phyloP scores from a whole-genome alignment of 2,888 invertebrate species.

The Apoda limacodes region DNA sequence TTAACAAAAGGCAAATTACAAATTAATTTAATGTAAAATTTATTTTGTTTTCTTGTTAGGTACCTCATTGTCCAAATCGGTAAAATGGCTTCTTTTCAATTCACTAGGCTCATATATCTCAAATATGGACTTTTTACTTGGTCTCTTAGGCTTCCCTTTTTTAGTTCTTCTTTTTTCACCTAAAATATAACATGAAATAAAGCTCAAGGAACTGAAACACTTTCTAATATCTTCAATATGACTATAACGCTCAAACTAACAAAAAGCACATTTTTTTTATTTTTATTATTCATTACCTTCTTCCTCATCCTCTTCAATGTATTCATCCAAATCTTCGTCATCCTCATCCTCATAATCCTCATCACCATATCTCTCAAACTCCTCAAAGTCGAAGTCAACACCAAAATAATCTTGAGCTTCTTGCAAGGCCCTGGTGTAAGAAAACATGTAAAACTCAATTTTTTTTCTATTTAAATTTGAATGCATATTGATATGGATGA shows the following conservation, averaged over 20 bases:
- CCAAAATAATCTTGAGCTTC: conserved; percentile 99
- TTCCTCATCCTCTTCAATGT: conserved; percentile 82
- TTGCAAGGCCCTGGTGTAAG: too few relatives aligned
- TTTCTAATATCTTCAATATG: too few relatives aligned
- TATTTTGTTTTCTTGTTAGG: too few relatives aligned
- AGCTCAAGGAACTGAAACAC: background rate
- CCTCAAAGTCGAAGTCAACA: conserved; percentile 97
- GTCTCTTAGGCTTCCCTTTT: conserved; percentile 80
- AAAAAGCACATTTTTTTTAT: background rate
- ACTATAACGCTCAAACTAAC: background rate
- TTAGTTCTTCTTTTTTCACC: conserved; percentile 75
- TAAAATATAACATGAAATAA: too few relatives aligned
- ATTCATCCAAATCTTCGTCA: conserved; percentile 81
- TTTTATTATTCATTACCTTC: conserved; percentile 43
- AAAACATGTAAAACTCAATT: too few relatives aligned
- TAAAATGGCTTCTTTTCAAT: conserved; percentile 94
- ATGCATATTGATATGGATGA: too few relatives aligned
- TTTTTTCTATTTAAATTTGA: too few relatives aligned
- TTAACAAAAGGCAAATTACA: background rate
- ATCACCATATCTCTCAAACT: conserved; percentile 88
- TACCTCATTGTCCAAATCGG: conserved; percentile 90
- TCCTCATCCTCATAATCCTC: conserved; percentile 89
- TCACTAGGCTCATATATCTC: conserved; percentile 98
- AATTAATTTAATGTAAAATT: background rate
- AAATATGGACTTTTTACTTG: conserved; percentile 87